Evolutionary conservation across 2,797 vertebrate species (phyloP).

Genomic region (Hephaestus fuliginosus): DNA sequence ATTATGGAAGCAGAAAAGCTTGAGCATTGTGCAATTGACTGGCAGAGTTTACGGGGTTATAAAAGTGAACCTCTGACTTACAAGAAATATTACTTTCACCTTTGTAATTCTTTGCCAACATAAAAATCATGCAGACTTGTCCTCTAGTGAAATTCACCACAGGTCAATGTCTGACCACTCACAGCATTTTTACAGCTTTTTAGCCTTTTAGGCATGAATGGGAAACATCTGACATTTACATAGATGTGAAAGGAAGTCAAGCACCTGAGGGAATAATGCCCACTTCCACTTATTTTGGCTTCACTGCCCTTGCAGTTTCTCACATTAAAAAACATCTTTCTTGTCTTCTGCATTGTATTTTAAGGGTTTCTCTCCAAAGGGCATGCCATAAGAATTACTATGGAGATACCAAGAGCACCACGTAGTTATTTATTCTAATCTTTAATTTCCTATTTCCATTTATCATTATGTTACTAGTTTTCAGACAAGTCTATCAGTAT

Average conservation of each 20-base stretch:
- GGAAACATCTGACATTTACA: slow-evolving; percentile 71
- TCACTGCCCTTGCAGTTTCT: slow-evolving; percentile 60
- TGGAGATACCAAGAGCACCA: neutral
- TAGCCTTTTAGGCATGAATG: slow-evolving; percentile 52
- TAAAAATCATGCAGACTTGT: slow-evolving; percentile 29
- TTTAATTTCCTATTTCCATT: neutral
- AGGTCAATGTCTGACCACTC: slow-evolving; percentile 49
- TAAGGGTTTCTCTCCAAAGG: slow-evolving; percentile 32
- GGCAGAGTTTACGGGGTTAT: slow-evolving; percentile 48
- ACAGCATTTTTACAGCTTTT: slow-evolving; percentile 60
- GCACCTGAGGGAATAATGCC: slow-evolving; percentile 57
- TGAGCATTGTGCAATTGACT: slow-evolving; percentile 68
- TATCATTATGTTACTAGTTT: neutral
- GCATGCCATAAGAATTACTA: neutral
- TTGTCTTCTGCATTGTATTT: slow-evolving; percentile 39
- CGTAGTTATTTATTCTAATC: slow-evolving; percentile 8
- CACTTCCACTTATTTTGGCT: slow-evolving; percentile 60
- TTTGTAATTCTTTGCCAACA: slow-evolving; percentile 35
- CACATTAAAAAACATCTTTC: slow-evolving; percentile 63
- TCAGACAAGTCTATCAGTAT: slow-evolving; percentile 5
- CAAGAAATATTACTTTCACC: slow-evolving; percentile 26
- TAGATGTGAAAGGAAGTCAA: slow-evolving; percentile 67
- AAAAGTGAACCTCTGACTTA: slow-evolving; percentile 52
- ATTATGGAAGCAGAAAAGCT: slow-evolving; percentile 62
- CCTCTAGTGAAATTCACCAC: slow-evolving; percentile 41